Evolutionary conservation across 2,888 invertebrate genomes (phyloP), one percentile per base, ranked within the genome.

Genomic region (Agrochola litura): DNA sequence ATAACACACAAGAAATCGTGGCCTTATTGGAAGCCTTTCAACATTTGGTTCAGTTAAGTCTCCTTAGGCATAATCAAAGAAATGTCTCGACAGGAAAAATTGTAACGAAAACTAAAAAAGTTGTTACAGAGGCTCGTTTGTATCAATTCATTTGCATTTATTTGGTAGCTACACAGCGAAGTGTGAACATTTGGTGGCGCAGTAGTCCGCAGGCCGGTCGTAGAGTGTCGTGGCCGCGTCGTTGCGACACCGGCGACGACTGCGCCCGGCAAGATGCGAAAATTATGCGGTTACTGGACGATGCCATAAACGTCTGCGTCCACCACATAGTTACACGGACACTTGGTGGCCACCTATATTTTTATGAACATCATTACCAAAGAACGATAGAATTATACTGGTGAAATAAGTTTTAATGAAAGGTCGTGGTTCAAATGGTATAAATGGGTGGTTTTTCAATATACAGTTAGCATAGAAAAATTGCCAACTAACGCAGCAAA

Each of bases 231-330:
- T 54, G 43, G 74, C 74, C 79, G 65, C 65, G 77, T 73, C 76
- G 82, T 87, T 71, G 76, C 77, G 76, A 70, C 78, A 77, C 74
- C 73, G 72, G 65, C 43, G 37, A 70, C 58, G 54, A 68, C 79
- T 69, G 77, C 70, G 73, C 73, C 71, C 74, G 76, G 56, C 73
- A 81, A 85, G 86, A 90, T 89, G 94, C 86, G 93, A 93, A 94
- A 93, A 95, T 94, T 94, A 95, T 95, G 91, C 93, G 92, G 92
- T 88, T 82, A 83, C 85, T 89, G 90, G 88, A 89, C 89, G 84
- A 80, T 77, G 85, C 85, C 87, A 91, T 92, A 91, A 91, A 91
- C 89, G 89, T 84, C 87, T 73, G 84, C 85, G 87, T 86, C 82
- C 81, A 82, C 79, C 74, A 76, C 74, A 70, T 66, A 68, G 41